These are phyloP conservation scores for Gymnarchus niloticus DNA, from an alignment of 2,113 vertebrate genomes.

Conservation along the genomic window DNA sequence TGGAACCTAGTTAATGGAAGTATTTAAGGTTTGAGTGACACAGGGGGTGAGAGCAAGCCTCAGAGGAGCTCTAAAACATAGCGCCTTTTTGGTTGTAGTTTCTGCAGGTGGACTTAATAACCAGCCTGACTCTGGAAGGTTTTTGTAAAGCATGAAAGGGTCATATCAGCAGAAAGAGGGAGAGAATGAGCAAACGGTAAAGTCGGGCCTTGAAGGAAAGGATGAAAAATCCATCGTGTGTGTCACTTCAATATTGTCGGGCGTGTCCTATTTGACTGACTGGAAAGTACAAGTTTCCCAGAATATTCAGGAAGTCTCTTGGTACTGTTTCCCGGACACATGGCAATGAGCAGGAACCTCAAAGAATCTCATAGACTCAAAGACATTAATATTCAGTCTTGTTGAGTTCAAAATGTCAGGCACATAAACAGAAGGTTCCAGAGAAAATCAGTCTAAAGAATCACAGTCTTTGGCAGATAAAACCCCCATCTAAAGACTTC, in stretches of 20 bases:
- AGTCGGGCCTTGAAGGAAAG: neutral
- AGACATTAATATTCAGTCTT: neutral
- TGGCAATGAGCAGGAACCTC: neutral
- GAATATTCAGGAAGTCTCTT: neutral
- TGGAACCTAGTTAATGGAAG: neutral
- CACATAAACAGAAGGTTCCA: neutral
- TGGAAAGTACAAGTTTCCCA: neutral
- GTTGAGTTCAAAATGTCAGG: neutral
- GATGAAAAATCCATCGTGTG: neutral
- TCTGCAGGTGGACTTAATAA: neutral
- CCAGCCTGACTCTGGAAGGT: neutral
- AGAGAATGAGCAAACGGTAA: neutral
- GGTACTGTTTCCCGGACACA: neutral
- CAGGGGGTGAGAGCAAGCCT: neutral
- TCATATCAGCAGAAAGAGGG: neutral
- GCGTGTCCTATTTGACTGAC: neutral
- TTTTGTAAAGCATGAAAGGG: conserved; percentile 12
- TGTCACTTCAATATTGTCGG: conserved; percentile 7
- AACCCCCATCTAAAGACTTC: neutral
- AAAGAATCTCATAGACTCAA: neutral
- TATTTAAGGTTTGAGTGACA: neutral
- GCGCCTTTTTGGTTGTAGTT: too few species aligned
- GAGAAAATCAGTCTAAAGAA: neutral
- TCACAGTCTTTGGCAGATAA: neutral
- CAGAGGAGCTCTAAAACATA: too few species aligned